Conservation (phyloP, 2,113 vertebrate genomes). For the Bucco capensis region DNA sequence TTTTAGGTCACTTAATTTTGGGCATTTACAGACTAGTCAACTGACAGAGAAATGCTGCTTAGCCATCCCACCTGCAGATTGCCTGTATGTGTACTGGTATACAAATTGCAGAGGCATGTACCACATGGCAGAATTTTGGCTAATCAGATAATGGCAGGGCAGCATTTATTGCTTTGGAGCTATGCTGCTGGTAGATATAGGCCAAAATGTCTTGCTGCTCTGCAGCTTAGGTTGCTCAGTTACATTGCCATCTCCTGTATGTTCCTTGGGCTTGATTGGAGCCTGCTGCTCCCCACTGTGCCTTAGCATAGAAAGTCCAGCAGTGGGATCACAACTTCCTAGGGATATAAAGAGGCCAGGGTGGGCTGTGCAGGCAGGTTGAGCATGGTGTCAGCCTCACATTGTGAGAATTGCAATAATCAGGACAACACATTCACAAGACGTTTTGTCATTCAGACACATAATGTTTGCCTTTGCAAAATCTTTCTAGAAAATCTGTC, state of each 20-base stretch:
- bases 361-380: background rate
- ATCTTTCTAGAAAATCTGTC: background rate
- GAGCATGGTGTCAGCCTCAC: rapidly evolving
- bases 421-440: background rate
- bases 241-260: rapidly evolving
- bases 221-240: background rate
- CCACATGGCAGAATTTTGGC: background rate
- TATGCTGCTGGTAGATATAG: background rate
- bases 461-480: background rate
- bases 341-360: no score
- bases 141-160: background rate
- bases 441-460: background rate
- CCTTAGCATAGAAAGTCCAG: background rate
- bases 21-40: background rate
- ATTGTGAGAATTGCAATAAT: background rate
- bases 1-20: background rate
- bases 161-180: background rate
- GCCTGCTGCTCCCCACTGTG: background rate
- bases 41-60: background rate
- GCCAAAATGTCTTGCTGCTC: background rate
- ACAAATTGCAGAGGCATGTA: background rate
- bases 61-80: background rate
- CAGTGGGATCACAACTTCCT: background rate
- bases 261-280: background rate
- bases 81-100: background rate